Percentiles rank a stretch among this genome's conserved stretches.
Evolutionary conservation across 2,113 vertebrate species (phyloP).

Genomic region (Ochotona princeps): DNA sequence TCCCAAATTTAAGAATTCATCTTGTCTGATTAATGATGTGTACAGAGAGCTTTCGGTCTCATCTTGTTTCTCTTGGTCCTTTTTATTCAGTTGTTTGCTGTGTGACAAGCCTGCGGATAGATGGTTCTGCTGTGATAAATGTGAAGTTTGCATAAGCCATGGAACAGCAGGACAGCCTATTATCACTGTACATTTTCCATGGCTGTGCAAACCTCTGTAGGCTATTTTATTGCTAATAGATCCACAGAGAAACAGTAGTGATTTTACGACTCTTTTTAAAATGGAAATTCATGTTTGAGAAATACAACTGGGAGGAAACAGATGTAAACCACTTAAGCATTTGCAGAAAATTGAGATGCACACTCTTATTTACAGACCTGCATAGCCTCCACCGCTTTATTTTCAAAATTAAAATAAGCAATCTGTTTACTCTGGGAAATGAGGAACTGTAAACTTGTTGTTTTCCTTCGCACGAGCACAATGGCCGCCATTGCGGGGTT

Average conservation of each 20-base stretch:
- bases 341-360: slow-evolving; percentile 91
- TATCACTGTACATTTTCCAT: slow-evolving; percentile 94
- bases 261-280: slow-evolving; percentile 94
- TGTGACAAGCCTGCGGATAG: slow-evolving; percentile 89
- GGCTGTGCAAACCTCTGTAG: slow-evolving; percentile 93
- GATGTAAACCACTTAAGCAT: slow-evolving; percentile 92
- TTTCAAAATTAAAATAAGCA: slow-evolving; percentile 91
- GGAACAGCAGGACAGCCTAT: slow-evolving; percentile 93
- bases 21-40: slow-evolving; percentile 91
- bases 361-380: slow-evolving; percentile 91
- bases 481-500: slow-evolving; percentile 80
- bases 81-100: slow-evolving; percentile 90
- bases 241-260: slow-evolving; percentile 92
- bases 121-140: slow-evolving; percentile 92
- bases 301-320: slow-evolving; percentile 92
- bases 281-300: slow-evolving; percentile 95
- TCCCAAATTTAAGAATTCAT: slow-evolving; percentile 87
- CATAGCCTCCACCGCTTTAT: slow-evolving; percentile 86
- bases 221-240: slow-evolving; percentile 94
- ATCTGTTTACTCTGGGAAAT: slow-evolving; percentile 90
- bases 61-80: slow-evolving; percentile 87
- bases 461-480: slow-evolving; percentile 82
- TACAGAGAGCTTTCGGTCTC: slow-evolving; percentile 86
- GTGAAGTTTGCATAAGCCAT: slow-evolving; percentile 93
- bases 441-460: slow-evolving; percentile 87